A percentile compares a stretch with the other conserved stretches of the same genome.
These are phyloP conservation scores for Aulostomus chinensis DNA, from an alignment of 2,797 vertebrate genomes.

Conservation along the genomic window DNA sequence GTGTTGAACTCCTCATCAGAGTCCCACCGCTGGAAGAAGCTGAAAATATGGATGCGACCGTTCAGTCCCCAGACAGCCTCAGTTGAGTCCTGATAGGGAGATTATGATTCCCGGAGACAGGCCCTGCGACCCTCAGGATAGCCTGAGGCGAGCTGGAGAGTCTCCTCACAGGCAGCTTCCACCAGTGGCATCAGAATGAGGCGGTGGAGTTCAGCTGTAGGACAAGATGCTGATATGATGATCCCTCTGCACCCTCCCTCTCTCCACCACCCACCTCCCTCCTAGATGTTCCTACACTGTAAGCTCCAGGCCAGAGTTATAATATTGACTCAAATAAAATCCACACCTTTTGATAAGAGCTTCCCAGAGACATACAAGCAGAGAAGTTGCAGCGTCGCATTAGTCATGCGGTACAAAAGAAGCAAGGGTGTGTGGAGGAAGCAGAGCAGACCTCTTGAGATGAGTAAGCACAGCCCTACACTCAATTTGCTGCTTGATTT, in stretches of 20 bases:
- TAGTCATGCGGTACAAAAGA: slow-evolving; percentile 62
- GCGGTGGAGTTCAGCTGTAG: slow-evolving; percentile 49
- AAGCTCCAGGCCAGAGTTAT: slow-evolving; percentile 30
- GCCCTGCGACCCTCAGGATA: slow-evolving; percentile 41
- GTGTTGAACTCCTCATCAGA: slow-evolving; percentile 49
- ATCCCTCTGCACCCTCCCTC: not conserved
- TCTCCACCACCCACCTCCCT: not conserved
- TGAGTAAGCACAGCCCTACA: slow-evolving; percentile 72
- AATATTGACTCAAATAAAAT: slow-evolving; percentile 40
- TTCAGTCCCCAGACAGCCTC: slow-evolving; percentile 39
- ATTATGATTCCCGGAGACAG: slow-evolving; percentile 65
- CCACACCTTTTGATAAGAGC: slow-evolving; percentile 38
- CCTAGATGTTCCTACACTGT: slow-evolving; percentile 3
- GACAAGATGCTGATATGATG: slow-evolving; percentile 31
- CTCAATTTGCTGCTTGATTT: slow-evolving; percentile 77
- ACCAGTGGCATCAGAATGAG: slow-evolving; percentile 58
- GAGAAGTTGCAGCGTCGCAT: slow-evolving; percentile 50
- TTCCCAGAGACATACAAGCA: slow-evolving; percentile 27
- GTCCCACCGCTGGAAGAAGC: slow-evolving; percentile 51
- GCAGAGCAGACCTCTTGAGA: slow-evolving; percentile 71
- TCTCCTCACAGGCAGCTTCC: slow-evolving; percentile 28
- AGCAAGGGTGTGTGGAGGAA: slow-evolving; percentile 64
- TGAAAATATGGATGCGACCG: slow-evolving; percentile 20
- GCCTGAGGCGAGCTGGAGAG: slow-evolving; percentile 47
- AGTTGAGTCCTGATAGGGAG: slow-evolving; percentile 46